Evolutionary conservation across 2,113 vertebrate genomes (phyloP).

Genomic region (Bos javanicus): DNA sequence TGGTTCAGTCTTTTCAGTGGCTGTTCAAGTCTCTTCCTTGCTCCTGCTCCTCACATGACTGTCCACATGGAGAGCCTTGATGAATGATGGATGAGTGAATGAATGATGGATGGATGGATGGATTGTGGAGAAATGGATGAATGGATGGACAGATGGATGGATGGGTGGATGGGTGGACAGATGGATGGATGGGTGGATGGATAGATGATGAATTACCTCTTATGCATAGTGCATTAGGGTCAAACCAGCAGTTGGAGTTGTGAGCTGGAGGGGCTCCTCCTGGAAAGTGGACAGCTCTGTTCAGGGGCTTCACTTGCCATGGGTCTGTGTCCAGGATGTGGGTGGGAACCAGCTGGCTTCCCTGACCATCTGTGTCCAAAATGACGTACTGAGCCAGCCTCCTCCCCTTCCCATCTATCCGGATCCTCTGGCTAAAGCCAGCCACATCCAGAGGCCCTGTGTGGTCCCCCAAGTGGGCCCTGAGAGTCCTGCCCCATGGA

Average conservation of each 20-base stretch:
- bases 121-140: not conserved
- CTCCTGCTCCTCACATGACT: not conserved
- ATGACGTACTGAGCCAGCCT: conserved; percentile 85
- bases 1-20: not conserved
- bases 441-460: conserved; percentile 83
- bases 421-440: conserved; percentile 89
- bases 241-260: conserved; percentile 93
- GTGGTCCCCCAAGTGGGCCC: conserved; percentile 82
- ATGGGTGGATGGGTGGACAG: no score
- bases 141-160: not conserved
- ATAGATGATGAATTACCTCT: conserved; percentile 81
- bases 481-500: conserved; percentile 72
- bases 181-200: not conserved
- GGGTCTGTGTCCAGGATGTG: conserved; percentile 82
- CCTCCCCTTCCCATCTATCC: conserved; percentile 81
- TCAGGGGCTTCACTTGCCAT: conserved; percentile 78
- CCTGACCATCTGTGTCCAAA: conserved; percentile 86
- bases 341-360: conserved; percentile 83
- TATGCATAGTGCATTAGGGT: conserved; percentile 81
- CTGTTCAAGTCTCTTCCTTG: not conserved
- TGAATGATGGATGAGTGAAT: not conserved
- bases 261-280: conserved; percentile 77
- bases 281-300: conserved; percentile 85
- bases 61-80: not conserved
- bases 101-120: not conserved